Percentiles rank a stretch among this genome's conserved stretches.
Conservation (phyloP, 2,888 invertebrate species). For the Torymus tubicola region DNA sequence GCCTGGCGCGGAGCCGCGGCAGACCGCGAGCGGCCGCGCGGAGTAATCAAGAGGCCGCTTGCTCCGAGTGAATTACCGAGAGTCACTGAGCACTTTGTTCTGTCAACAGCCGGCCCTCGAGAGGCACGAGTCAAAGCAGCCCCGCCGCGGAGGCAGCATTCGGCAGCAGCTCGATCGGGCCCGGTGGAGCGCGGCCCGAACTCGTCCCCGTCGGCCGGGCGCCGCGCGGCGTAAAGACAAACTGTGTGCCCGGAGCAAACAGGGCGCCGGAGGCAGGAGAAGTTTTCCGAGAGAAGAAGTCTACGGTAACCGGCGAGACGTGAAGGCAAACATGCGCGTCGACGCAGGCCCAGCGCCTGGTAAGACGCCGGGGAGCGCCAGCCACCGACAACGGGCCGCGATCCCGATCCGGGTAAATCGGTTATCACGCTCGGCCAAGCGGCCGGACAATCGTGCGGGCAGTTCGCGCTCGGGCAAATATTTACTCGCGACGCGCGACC, state of each 20-base stretch:
- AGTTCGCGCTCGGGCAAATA: conserved; percentile 69
- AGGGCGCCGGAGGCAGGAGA: conserved; percentile 57
- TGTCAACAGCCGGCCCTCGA: conserved; percentile 71
- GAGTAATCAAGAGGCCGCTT: conserved; percentile 58
- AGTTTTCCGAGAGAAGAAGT: conserved; percentile 32
- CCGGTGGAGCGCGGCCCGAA: no score
- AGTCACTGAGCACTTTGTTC: conserved; percentile 73
- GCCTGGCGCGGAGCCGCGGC: conserved; percentile 4
- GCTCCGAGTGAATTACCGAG: conserved; percentile 59
- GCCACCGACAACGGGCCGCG: conserved; percentile 36
- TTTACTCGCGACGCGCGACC: conserved; percentile 66
- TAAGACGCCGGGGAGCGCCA: no score
- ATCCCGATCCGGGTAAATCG: conserved; percentile 68
- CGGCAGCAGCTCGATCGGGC: no score
- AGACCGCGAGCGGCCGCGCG: conserved; percentile 54
- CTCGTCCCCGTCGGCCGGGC: conserved; percentile 24
- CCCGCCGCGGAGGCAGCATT: background rate
- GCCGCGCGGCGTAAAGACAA: conserved; percentile 73
- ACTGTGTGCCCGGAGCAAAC: conserved; percentile 73
- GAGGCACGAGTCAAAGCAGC: conserved; percentile 63
- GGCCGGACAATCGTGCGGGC: conserved; percentile 67
- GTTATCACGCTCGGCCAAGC: conserved; percentile 74
- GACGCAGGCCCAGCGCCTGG: conserved; percentile 64
- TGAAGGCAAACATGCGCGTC: conserved; percentile 73
- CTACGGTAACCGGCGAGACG: conserved; percentile 70